Percentiles rank a stretch among this genome's conserved stretches.
phyloP scores from a whole-genome alignment of 2,888 invertebrate species.

The Nymphalis c-album region DNA sequence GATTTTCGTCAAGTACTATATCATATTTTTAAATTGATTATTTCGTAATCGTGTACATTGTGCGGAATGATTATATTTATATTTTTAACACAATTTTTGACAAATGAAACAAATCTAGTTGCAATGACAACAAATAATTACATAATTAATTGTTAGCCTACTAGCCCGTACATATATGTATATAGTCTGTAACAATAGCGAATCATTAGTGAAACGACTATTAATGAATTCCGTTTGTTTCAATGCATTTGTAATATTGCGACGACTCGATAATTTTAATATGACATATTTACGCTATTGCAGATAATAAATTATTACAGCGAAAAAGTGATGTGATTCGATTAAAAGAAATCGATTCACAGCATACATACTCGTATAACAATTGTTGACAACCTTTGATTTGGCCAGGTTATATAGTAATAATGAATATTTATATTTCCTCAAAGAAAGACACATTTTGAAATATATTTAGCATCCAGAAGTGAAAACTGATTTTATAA shows the following conservation, averaged over 20 bases:
- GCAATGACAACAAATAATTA: not conserved
- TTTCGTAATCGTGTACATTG: too few species aligned
- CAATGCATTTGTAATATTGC: slow-evolving; percentile 24
- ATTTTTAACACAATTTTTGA: too few species aligned
- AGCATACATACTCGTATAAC: not conserved
- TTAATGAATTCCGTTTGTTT: slow-evolving; percentile 37
- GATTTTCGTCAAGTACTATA: too few species aligned
- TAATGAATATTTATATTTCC: too few species aligned
- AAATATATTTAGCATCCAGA: too few species aligned
- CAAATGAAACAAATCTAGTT: not conserved
- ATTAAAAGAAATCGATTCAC: not conserved
- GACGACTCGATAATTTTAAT: slow-evolving; percentile 8
- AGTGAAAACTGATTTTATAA: too few species aligned
- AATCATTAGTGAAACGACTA: slow-evolving; percentile 24
- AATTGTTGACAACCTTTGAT: too few species aligned
- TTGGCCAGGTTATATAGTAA: too few species aligned
- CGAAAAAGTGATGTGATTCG: not conserved
- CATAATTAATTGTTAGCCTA: slow-evolving; percentile 1
- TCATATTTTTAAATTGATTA: too few species aligned
- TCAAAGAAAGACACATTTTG: too few species aligned
- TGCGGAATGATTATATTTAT: too few species aligned
- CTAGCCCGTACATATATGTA: not conserved
- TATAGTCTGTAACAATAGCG: slow-evolving; percentile 3
- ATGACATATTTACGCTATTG: not conserved
- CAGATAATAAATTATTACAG: not conserved